Base-by-base conservation (phyloP, 2,888 invertebrate genomes). In the Leucania comma region DNA sequence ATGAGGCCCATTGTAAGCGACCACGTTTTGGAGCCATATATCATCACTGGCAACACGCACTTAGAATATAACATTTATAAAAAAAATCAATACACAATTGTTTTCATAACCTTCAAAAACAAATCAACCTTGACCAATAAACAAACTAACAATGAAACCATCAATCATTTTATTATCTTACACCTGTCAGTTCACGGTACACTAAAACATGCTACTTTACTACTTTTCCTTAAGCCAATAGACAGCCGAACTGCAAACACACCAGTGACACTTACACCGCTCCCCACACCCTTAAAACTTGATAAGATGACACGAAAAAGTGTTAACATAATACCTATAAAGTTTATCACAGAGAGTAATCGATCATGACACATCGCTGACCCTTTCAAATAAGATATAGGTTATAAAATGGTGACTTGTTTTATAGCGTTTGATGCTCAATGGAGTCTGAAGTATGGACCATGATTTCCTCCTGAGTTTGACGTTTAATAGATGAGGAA, bases 341-440 rank as follows among this genome's bases (percentile, higher is more conserved):
- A 82, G 26, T 71, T 68, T 57, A 66, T 68, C 75, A 53, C 60
- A 54, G 26, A 20, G 6, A n/a, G 62, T 66, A 63, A 69, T 65
- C 68, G 75, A 74, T 68, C 62, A 26, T 64, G 72, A 62, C 59
- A 71, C 75, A 63, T 61, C 42, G 14, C 68, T 72, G 82, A 80
- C 80, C 81, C 76, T 70, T 53, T 53, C 72, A 79, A 81, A 64
- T 54, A 70, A 79, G 72, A 76, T 68, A 64, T 75, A 50, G 80
- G 68, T 60, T 68, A 70, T 76, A 80, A 73, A 82, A 76, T 58
- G 58, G 32, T 50, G 56, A 32, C 46, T 72, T 81, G 75, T 69
- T 72, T 82, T 61, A 79, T 72, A 63, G 32, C 76, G 58, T 68
- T 63, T 29, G 46, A 67, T 61, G 68, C 29, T 80, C 78, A 75